A percentile compares a stretch with the other conserved stretches of the same genome.
These are phyloP conservation scores for Gallinago undulata DNA, from an alignment of 2,113 vertebrate species.

Conservation along the genomic window DNA sequence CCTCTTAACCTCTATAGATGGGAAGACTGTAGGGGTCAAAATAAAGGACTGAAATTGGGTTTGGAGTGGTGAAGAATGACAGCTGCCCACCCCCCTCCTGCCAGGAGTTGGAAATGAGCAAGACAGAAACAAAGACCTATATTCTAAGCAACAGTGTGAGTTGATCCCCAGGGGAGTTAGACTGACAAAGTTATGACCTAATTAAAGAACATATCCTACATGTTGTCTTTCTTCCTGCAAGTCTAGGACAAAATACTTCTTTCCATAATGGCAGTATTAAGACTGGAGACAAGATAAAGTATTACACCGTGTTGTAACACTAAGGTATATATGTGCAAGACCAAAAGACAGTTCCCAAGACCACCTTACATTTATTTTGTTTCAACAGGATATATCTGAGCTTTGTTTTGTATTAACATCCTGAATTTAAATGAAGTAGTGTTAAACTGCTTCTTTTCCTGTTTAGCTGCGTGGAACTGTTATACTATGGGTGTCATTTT, in stretches of 20 bases:
- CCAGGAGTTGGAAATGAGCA: not conserved
- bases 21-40: not conserved
- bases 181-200: constrained; percentile 25
- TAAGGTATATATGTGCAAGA: not conserved
- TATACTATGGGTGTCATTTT: not conserved
- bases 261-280: not conserved
- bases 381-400: not conserved
- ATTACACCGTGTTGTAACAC: rapidly evolving
- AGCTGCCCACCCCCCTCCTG: not conserved
- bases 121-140: not conserved
- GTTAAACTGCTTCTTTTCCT: not conserved
- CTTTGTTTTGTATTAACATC: not conserved
- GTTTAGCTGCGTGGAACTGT: not conserved
- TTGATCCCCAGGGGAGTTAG: not conserved
- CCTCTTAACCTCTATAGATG: constrained; percentile 4
- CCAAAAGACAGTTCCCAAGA: not conserved
- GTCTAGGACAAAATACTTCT: not conserved
- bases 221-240: not conserved
- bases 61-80: constrained; percentile 1
- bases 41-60: not conserved
- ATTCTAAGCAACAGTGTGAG: not conserved
- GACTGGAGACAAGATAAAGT: not conserved
- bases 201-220: constrained; percentile 20
- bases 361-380: not conserved
- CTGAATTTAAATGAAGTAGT: not conserved